A percentile compares a stretch with the other conserved stretches of the same genome.
phyloP scores from a whole-genome alignment of 2,888 invertebrate genomes.

The Mesorhabditis belari region DNA sequence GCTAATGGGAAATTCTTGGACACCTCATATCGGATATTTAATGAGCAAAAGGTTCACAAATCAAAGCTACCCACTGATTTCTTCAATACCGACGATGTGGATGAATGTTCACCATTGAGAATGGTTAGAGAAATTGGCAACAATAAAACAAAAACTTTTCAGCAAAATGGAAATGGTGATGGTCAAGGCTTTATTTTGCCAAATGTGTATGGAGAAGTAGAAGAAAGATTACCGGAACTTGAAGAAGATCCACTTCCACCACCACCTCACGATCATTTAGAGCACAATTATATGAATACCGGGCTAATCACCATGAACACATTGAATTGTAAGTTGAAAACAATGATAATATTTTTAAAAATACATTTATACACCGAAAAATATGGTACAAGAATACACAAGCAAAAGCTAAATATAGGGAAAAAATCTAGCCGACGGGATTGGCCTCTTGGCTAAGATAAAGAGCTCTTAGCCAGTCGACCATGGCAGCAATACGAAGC shows the following conservation, averaged over 20 bases:
- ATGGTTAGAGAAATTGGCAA: not conserved
- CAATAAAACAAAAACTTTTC: not conserved
- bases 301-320: too few species aligned
- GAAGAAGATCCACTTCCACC: not conserved
- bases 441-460: too few species aligned
- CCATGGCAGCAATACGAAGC: too few species aligned
- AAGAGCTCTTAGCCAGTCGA: too few species aligned
- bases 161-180: constrained; percentile 8
- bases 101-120: constrained; percentile 23
- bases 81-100: constrained; percentile 16
- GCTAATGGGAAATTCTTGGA: constrained; percentile 38
- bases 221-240: constrained; percentile 8
- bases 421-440: too few species aligned
- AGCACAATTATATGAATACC: too few species aligned
- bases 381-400: not conserved
- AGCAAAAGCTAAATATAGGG: too few species aligned
- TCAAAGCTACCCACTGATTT: constrained; percentile 16
- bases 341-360: too few species aligned
- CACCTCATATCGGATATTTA: constrained; percentile 36
- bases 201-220: constrained; percentile 25
- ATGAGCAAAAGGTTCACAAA: constrained; percentile 37
- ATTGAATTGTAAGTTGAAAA: too few species aligned
- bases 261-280: too few species aligned
- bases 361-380: too few species aligned
- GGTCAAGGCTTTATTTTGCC: constrained; percentile 17